Evolutionary conservation across 2,888 invertebrate species (phyloP).

Genomic region (Fragum fragum): DNA sequence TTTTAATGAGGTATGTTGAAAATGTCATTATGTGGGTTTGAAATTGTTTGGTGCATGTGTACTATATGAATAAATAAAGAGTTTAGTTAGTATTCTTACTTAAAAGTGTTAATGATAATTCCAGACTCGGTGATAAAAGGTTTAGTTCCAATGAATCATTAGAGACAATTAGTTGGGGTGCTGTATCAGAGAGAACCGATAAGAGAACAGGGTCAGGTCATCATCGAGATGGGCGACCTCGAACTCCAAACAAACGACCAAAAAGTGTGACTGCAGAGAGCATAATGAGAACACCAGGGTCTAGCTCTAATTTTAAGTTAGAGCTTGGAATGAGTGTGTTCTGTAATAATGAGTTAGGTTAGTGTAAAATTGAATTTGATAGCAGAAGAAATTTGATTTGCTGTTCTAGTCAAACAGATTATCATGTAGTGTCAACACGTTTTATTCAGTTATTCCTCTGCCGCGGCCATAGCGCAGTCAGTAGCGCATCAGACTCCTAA

Average conservation of each 20-base stretch:
- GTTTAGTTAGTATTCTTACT: too few species aligned
- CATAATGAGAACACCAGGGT: slow-evolving; percentile 79
- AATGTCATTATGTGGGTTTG: too few species aligned
- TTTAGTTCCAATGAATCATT: slow-evolving; percentile 82
- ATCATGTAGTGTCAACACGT: too few species aligned
- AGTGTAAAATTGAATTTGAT: not conserved
- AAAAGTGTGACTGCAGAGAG: slow-evolving; percentile 69
- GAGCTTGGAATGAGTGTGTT: slow-evolving; percentile 87
- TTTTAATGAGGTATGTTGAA: too few species aligned
- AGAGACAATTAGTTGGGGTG: slow-evolving; percentile 83
- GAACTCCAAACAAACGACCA: slow-evolving; percentile 70
- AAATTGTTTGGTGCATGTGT: too few species aligned
- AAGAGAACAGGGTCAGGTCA: slow-evolving; percentile 57
- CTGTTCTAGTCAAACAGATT: too few species aligned
- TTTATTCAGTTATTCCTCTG: too few species aligned
- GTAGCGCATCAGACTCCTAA: too few species aligned
- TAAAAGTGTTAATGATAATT: not conserved
- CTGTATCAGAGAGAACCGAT: slow-evolving; percentile 81
- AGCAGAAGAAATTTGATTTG: not conserved
- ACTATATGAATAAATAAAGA: too few species aligned
- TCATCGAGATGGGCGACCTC: slow-evolving; percentile 65
- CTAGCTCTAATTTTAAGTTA: slow-evolving; percentile 81
- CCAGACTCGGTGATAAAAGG: slow-evolving; percentile 79
- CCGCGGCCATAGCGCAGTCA: too few species aligned
- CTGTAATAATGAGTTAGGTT: slow-evolving; percentile 87